These are phyloP conservation scores for Sebastiscus tertius DNA, from an alignment of 2,797 vertebrate genomes.

Conservation along the genomic window DNA sequence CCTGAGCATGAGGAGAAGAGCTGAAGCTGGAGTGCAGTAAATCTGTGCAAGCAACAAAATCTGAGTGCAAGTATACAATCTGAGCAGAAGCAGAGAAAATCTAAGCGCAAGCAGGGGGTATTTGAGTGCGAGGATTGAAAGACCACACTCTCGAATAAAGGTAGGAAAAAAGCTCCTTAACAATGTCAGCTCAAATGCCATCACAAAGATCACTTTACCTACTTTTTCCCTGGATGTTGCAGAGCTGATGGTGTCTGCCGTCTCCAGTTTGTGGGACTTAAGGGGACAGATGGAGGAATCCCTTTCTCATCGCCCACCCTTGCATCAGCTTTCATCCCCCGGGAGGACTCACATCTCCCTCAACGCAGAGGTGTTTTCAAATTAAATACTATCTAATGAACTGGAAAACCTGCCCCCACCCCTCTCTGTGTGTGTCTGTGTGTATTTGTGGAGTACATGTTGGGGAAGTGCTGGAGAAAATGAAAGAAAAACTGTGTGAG, in stretches of 20 bases:
- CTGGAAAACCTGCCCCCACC: constrained; percentile 72
- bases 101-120: background rate
- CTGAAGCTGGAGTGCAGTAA: background rate
- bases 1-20: background rate
- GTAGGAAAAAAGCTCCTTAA: background rate
- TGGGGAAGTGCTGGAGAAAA: constrained; percentile 57
- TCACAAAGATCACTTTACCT: constrained; percentile 22
- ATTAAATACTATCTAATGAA: constrained; percentile 83
- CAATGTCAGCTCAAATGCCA: constrained; percentile 25
- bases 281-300: constrained; percentile 78
- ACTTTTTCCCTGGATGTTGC: background rate
- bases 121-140: background rate
- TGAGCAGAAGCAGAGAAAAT: background rate
- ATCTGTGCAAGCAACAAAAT: background rate
- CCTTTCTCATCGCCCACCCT: constrained; percentile 68
- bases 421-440: constrained; percentile 18
- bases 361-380: constrained; percentile 80
- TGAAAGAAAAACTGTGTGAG: constrained; percentile 62
- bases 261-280: constrained; percentile 42
- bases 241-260: constrained; percentile 28
- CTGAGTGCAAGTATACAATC: background rate
- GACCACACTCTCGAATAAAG: background rate
- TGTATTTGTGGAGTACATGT: constrained; percentile 23
- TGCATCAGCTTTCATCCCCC: constrained; percentile 67
- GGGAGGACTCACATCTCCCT: constrained; percentile 71